A percentile compares a stretch with the other conserved stretches of the same genome.
These are phyloP conservation scores for Tinamus guttatus DNA, from an alignment of 2,113 vertebrate species.

Conservation along the genomic window DNA sequence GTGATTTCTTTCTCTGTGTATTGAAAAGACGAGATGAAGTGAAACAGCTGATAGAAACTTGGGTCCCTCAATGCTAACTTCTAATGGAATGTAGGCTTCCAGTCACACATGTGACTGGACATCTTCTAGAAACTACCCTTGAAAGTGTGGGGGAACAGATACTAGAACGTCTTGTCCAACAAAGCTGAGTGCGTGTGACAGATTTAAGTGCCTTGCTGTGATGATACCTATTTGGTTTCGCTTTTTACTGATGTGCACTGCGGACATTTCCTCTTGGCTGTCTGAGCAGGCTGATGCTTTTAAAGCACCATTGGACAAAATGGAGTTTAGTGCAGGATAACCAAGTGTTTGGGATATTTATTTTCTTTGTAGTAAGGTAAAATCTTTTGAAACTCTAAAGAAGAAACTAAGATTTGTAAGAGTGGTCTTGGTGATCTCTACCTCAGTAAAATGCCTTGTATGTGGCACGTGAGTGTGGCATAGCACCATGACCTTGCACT, in stretches of 20 bases:
- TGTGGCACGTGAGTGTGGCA: no score
- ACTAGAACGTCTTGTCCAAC: background rate
- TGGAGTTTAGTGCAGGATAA: background rate
- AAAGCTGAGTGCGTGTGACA: no score
- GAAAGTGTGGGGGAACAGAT: background rate
- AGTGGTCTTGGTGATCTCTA: background rate
- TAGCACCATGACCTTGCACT: background rate
- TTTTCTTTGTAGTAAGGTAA: background rate
- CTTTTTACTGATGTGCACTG: conserved; percentile 48
- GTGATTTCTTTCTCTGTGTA: background rate
- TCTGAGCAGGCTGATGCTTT: conserved; percentile 50
- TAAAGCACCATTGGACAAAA: background rate
- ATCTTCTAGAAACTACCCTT: background rate
- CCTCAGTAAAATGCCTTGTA: background rate
- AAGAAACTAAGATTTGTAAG: background rate
- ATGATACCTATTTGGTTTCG: conserved; percentile 66
- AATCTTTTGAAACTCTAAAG: background rate
- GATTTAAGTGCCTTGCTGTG: conserved; percentile 26
- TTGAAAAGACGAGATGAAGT: background rate
- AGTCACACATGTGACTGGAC: background rate
- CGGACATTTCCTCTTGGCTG: conserved; percentile 71
- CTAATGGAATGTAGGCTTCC: background rate
- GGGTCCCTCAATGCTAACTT: background rate
- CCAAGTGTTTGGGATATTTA: background rate
- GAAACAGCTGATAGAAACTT: background rate